These are phyloP conservation scores for Nymphalis c-album DNA, from an alignment of 2,888 invertebrate species.

Conservation along the genomic window DNA sequence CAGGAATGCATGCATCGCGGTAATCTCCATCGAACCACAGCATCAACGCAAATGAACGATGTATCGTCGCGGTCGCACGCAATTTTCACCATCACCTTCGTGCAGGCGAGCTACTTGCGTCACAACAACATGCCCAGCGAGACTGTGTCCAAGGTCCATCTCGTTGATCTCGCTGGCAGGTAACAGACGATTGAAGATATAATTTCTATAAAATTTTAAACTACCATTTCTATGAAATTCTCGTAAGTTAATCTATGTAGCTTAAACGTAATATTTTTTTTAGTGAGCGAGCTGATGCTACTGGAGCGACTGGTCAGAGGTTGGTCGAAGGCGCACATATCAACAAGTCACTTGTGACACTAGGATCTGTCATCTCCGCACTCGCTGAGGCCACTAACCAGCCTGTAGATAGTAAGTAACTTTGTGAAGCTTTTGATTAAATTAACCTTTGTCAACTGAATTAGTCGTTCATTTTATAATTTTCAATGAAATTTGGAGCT, in stretches of 20 bases:
- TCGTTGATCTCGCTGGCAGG: slow-evolving; percentile 95
- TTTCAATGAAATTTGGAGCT: no score
- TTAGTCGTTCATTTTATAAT: no score
- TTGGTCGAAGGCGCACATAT: slow-evolving; percentile 95
- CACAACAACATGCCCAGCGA: slow-evolving; percentile 94
- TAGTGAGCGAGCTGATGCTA: slow-evolving; percentile 93
- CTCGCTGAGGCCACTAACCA: slow-evolving; percentile 85
- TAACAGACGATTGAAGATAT: slow-evolving; percentile 50
- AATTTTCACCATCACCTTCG: slow-evolving; percentile 94
- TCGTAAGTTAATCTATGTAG: no score
- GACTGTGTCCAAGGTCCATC: slow-evolving; percentile 93
- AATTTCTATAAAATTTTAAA: neutral
- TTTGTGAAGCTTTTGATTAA: slow-evolving; percentile 11
- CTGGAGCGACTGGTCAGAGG: slow-evolving; percentile 94
- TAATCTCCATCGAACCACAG: slow-evolving; percentile 91
- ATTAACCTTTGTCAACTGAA: neutral
- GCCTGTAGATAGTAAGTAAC: slow-evolving; percentile 50
- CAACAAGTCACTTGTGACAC: slow-evolving; percentile 93
- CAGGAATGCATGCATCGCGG: slow-evolving; percentile 90
- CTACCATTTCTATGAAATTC: neutral
- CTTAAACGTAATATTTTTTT: slow-evolving; percentile 22
- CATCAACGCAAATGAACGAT: slow-evolving; percentile 95
- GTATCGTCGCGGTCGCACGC: slow-evolving; percentile 95
- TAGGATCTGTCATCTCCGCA: slow-evolving; percentile 93
- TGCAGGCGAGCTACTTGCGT: slow-evolving; percentile 89